phyloP scores from a whole-genome alignment of 2,888 invertebrate species.

The Amblyjoppa proteus region DNA sequence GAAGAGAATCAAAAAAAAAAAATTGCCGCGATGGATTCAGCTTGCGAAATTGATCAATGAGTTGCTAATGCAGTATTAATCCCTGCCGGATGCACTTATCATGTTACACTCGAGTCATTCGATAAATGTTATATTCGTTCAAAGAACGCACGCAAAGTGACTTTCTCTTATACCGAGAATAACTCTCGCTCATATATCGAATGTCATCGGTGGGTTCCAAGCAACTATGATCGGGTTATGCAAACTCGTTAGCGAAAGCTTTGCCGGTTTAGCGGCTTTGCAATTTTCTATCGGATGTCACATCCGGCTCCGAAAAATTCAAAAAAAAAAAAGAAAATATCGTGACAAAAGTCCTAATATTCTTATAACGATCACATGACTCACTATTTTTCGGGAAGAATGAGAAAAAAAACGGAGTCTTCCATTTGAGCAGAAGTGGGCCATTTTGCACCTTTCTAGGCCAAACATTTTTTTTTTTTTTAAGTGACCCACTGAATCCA shows the following conservation, averaged over 20 bases:
- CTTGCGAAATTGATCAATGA: background rate
- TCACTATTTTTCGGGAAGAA: no score
- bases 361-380: no score
- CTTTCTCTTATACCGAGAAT: slow-evolving; percentile 51
- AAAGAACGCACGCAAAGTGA: slow-evolving; percentile 37
- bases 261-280: background rate
- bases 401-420: no score
- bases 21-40: background rate
- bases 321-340: background rate
- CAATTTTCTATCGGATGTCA: background rate
- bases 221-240: slow-evolving; percentile 36
- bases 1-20: background rate
- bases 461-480: no score
- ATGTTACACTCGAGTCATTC: slow-evolving; percentile 10
- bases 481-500: no score
- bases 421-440: no score
- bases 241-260: slow-evolving; percentile 27
- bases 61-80: background rate
- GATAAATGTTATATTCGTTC: slow-evolving; percentile 28
- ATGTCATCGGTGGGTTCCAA: slow-evolving; percentile 35
- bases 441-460: no score
- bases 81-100: background rate
- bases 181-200: slow-evolving; percentile 46
- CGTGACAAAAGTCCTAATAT: no score
- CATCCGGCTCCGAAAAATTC: background rate